Conservation (phyloP, 2,888 invertebrate genomes). For the Acrobasis repandana region DNA sequence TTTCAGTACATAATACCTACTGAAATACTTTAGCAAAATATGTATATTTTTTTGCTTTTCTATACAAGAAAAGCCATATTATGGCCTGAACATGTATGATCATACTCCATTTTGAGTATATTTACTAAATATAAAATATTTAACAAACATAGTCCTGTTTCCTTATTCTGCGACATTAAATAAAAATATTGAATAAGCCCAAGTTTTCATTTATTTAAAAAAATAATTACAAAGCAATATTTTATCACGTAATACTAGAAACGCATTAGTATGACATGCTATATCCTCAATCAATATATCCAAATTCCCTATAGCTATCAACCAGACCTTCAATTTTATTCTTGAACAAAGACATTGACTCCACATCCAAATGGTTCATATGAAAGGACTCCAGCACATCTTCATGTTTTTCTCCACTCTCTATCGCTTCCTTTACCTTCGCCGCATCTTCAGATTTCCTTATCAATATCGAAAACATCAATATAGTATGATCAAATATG, state of each 20-base stretch:
- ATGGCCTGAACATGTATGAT: no score
- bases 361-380: constrained; percentile 25
- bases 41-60: no score
- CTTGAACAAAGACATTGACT: constrained; percentile 32
- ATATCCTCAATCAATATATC: not conserved
- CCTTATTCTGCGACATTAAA: not conserved
- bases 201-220: not conserved
- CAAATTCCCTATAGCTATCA: constrained; percentile 33
- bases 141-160: no score
- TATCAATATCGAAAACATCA: constrained; percentile 33
- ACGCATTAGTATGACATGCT: no score
- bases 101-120: no score
- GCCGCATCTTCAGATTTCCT: constrained; percentile 39
- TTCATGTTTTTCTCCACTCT: constrained; percentile 6
- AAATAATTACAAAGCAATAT: no score
- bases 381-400: constrained; percentile 20
- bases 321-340: constrained; percentile 39
- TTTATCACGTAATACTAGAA: no score
- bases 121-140: no score
- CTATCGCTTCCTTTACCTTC: constrained; percentile 32
- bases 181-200: not conserved
- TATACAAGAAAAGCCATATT: no score
- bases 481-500: constrained; percentile 31
- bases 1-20: no score
- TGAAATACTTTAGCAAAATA: no score